phyloP scores from a whole-genome alignment of 1,140 invertebrate genomes.

The Helicoverpa armigera region DNA sequence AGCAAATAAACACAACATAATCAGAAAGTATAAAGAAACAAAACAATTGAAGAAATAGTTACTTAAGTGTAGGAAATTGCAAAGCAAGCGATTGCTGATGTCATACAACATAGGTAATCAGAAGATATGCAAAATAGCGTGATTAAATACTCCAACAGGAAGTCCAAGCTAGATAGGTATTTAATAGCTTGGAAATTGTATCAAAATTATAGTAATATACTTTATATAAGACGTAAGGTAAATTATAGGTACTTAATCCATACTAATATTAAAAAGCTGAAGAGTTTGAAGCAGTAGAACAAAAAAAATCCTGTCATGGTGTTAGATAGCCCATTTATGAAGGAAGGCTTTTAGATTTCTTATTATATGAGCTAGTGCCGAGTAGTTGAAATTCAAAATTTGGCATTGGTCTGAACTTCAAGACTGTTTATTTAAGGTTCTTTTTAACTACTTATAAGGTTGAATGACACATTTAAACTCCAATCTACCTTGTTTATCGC shows the following conservation, averaged over 20 bases:
- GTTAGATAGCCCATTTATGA: too few species aligned
- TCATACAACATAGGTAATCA: constrained; percentile 3
- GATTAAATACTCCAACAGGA: constrained; percentile 14
- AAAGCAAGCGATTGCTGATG: neutral
- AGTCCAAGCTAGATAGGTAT: neutral
- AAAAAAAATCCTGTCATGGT: too few species aligned
- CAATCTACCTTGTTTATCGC: too few species aligned
- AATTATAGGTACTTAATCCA: neutral
- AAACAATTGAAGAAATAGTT: neutral
- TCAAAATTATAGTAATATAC: neutral
- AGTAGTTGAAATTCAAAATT: too few species aligned
- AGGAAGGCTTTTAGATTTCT: too few species aligned
- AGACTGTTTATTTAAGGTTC: too few species aligned
- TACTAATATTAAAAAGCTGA: neutral
- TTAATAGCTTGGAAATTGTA: neutral
- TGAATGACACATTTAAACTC: too few species aligned
- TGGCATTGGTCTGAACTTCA: too few species aligned
- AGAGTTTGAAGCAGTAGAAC: too few species aligned
- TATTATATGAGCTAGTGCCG: too few species aligned
- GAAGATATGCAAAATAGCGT: constrained; percentile 6
- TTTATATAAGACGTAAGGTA: neutral
- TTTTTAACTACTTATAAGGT: too few species aligned
- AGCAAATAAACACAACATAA: neutral
- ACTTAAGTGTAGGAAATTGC: neutral
- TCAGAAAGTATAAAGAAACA: neutral